Conservation (phyloP, 2,888 invertebrate genomes). For the Hirtodrosophila confusa region DNA sequence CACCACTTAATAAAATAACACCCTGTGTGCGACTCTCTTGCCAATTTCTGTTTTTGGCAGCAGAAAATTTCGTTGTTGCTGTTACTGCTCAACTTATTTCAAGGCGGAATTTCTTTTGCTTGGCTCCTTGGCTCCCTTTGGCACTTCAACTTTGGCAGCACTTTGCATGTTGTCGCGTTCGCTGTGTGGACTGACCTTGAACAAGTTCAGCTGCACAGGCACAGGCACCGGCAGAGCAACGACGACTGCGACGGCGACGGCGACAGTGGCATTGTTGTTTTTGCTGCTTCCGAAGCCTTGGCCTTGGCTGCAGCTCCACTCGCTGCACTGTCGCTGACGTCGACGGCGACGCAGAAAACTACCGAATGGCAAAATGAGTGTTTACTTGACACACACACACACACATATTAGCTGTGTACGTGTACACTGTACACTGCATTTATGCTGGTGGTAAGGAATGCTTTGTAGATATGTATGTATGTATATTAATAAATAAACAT, state of each 20-base stretch:
- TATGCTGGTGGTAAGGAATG: too few relatives aligned
- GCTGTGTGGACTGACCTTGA: constrained; percentile 63
- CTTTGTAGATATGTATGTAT: too few relatives aligned
- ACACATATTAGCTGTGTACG: background rate
- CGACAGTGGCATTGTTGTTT: constrained; percentile 5
- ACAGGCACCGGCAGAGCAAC: constrained; percentile 8
- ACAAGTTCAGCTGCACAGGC: constrained; percentile 66
- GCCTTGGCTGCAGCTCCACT: constrained; percentile 39
- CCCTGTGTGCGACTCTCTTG: background rate
- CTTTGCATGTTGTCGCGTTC: constrained; percentile 60
- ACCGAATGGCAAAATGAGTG: constrained; percentile 31
- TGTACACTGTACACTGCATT: too few relatives aligned
- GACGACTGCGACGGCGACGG: constrained; percentile 2
- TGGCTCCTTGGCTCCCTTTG: constrained; percentile 26
- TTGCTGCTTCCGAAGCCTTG: constrained; percentile 40
- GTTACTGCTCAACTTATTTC: constrained; percentile 19
- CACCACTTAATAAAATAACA: too few relatives aligned
- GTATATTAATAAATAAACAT: too few relatives aligned
- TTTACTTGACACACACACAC: constrained; percentile 32
- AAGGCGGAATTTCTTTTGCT: constrained; percentile 39
- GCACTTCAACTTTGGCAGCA: constrained; percentile 47
- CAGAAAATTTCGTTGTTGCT: constrained; percentile 8
- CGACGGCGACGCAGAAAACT: background rate
- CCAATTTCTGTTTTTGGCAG: constrained; percentile 19
- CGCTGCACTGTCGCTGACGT: constrained; percentile 7